Percentiles rank a stretch among this genome's conserved stretches.
Evolutionary conservation across 2,888 invertebrate species (phyloP).

Genomic region (Orthonevra nobilis): DNA sequence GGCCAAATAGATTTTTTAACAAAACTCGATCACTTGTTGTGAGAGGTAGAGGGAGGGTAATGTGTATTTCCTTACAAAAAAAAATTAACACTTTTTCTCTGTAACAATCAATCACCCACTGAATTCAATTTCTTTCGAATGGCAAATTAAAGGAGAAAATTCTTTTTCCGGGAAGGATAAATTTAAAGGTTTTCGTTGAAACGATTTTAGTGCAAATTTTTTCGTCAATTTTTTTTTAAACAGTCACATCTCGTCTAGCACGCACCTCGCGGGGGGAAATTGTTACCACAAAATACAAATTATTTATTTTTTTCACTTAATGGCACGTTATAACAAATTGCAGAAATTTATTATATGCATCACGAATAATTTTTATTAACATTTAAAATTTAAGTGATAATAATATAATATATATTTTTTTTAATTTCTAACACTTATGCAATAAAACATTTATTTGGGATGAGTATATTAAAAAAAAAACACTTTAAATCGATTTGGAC

Average conservation of each 20-base stretch:
- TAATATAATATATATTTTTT: slow-evolving; percentile 13
- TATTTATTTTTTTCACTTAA: slow-evolving; percentile 13
- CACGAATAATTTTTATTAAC: slow-evolving; percentile 3
- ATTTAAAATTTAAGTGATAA: slow-evolving; percentile 18
- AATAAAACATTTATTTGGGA: slow-evolving; percentile 46
- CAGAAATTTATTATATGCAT: slow-evolving; percentile 15
- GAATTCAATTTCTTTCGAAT: neutral
- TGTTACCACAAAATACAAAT: slow-evolving; percentile 4
- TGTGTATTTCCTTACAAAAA: too few species aligned
- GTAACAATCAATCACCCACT: neutral
- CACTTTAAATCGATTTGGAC: too few species aligned
- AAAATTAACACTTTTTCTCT: neutral
- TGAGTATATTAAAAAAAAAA: too few species aligned
- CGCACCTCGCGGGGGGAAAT: slow-evolving; percentile 6
- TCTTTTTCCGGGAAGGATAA: slow-evolving; percentile 53
- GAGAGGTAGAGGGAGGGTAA: too few species aligned
- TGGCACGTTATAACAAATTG: slow-evolving; percentile 46
- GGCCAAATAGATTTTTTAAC: too few species aligned
- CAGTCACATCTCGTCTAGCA: slow-evolving; percentile 57
- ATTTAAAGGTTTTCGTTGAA: slow-evolving; percentile 41
- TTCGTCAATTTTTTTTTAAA: slow-evolving; percentile 21
- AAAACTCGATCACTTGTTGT: too few species aligned
- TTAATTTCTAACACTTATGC: slow-evolving; percentile 20
- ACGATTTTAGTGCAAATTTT: slow-evolving; percentile 59
- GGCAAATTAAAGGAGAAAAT: too few species aligned